Percentiles rank a stretch among this genome's conserved stretches.
Conservation (phyloP, 2,113 vertebrate species). For the Zapus hudsonius region DNA sequence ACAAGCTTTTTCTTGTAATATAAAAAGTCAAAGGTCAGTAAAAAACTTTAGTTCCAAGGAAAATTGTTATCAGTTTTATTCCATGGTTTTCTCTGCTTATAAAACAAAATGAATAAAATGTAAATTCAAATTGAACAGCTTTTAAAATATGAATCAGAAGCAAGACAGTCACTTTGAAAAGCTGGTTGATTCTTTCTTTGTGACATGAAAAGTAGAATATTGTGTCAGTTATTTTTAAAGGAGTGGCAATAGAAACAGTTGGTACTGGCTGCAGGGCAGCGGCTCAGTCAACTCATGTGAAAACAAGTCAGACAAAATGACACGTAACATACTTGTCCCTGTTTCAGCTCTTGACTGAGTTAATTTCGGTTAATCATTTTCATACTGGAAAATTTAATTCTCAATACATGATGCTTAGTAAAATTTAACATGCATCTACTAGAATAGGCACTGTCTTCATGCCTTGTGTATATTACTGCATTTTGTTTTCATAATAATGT, state of each 20-base stretch:
- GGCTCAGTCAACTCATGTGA: conserved; percentile 28
- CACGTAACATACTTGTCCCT: neutral
- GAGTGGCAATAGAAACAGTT: conserved; percentile 26
- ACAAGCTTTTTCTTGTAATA: conserved; percentile 6
- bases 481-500: neutral
- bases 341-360: conserved; percentile 14
- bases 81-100: neutral
- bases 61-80: conserved; percentile 44
- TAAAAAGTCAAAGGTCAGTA: conserved; percentile 29
- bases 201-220: conserved; percentile 5
- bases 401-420: neutral
- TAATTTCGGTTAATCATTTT: conserved; percentile 40
- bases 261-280: neutral
- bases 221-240: conserved; percentile 19
- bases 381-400: conserved; percentile 22
- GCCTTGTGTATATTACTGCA: neutral
- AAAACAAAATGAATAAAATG: conserved; percentile 37
- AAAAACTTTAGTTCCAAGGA: conserved; percentile 7
- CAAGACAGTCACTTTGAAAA: conserved; percentile 25
- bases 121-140: conserved; percentile 23
- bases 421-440: neutral
- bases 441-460: neutral
- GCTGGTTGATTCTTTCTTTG: neutral
- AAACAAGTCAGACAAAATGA: conserved; percentile 24
- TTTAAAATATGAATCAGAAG: neutral